Base-by-base conservation (phyloP, 2,888 invertebrate species). In the Cactoblastis cactorum region DNA sequence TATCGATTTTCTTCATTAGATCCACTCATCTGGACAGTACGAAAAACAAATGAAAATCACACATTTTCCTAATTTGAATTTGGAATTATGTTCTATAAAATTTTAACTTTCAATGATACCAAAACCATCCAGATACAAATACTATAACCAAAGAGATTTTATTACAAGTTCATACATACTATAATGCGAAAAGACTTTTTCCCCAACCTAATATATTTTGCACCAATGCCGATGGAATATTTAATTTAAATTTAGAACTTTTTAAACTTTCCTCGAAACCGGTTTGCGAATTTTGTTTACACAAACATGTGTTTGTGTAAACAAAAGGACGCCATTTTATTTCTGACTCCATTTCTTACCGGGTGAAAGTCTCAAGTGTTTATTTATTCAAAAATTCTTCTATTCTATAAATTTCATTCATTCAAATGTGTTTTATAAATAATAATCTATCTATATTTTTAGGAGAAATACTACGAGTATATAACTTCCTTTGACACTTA, bases 301-400 rank as follows among this genome's bases (percentile, higher is more conserved):
- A 37, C 24, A 37, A 32, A 48, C 37, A 46, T 35, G 12, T 28
- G 28, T 28, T 22, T 17, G 9, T 22, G 17, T n/a, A n/a, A n/a
- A n/a, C n/a, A n/a, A n/a, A 48, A 48, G 24, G 28, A 33, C 37
- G 33, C 5, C 19, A 28, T 32, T 56, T 59, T 52, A 33, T 56
- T 55, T n/a, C n/a, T 59, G 45, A 64, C 53, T 57, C 65, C 54
- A 55, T 54, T 53, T 38, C 35, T 12, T 37, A 12, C 18, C 12
- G n/a, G 34, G 73, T 59, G 67, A 72, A 72, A 72, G 70, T 68
- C 56, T 56, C 55, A 35, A 43, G 48, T 38, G 56, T 54, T 56
- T 53, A 53, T 45, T 45, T 15, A 49, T 49, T 57, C 61, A 64
- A 69, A 65, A 62, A 50, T 62, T 66, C 67, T 69, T 65, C 61